phyloP scores from a whole-genome alignment of 2,797 vertebrate genomes.

The Aplochiton taeniatus region DNA sequence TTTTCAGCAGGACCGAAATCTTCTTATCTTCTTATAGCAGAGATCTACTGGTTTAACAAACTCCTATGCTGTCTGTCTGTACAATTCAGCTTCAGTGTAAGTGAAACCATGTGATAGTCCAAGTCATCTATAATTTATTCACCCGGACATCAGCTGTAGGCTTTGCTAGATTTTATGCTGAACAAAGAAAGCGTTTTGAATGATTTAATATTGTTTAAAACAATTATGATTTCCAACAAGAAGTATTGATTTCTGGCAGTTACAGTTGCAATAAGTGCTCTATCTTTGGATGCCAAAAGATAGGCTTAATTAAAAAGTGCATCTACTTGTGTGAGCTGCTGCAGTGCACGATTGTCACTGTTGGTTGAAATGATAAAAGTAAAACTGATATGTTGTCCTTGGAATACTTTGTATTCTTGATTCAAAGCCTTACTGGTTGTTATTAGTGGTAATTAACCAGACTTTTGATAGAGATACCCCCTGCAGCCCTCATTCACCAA shows the following conservation, averaged over 20 bases:
- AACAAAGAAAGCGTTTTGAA: not conserved
- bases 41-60: slow-evolving; percentile 5
- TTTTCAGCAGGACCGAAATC: not conserved
- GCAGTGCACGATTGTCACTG: too few relatives aligned
- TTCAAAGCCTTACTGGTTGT: not conserved
- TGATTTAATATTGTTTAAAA: not conserved
- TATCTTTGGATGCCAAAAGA: too few relatives aligned
- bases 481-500: not conserved
- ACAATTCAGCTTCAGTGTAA: slow-evolving; percentile 54
- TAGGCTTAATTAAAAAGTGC: too few relatives aligned
- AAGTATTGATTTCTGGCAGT: too few relatives aligned
- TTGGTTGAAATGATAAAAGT: too few relatives aligned
- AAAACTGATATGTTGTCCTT: too few relatives aligned
- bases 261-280: too few relatives aligned
- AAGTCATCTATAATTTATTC: slow-evolving; percentile 50
- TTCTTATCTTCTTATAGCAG: slow-evolving; percentile 18
- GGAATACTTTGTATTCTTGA: too few relatives aligned
- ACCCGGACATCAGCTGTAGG: slow-evolving; percentile 24
- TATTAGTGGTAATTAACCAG: slow-evolving; percentile 3
- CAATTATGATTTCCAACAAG: too few relatives aligned
- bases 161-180: not conserved
- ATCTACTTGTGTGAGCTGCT: too few relatives aligned
- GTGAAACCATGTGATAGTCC: slow-evolving; percentile 38
- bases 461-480: not conserved
- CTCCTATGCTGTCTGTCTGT: slow-evolving; percentile 32